phyloP scores from a whole-genome alignment of 2,797 vertebrate genomes.

The Synanceia verrucosa region DNA sequence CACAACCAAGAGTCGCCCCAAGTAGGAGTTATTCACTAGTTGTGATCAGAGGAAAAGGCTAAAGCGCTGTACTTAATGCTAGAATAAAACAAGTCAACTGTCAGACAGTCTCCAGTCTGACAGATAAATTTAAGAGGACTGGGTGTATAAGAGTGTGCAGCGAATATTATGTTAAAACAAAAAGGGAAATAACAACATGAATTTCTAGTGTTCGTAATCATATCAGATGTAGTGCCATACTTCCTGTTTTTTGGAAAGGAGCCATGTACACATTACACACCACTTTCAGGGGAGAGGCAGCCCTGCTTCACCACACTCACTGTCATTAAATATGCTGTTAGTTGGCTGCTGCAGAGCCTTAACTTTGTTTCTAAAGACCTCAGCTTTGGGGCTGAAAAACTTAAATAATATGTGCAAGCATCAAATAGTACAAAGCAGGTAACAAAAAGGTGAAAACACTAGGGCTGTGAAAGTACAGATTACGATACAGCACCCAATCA shows the following conservation, averaged over 20 bases:
- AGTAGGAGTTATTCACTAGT: too few species aligned
- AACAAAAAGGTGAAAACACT: background rate
- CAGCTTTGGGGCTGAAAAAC: background rate
- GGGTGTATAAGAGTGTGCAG: background rate
- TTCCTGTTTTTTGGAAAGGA: background rate
- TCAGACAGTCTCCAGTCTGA: background rate
- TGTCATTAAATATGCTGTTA: background rate
- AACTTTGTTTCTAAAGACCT: background rate
- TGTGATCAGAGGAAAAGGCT: background rate
- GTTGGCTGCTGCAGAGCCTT: background rate
- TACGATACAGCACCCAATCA: too few species aligned
- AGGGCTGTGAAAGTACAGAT: too few species aligned
- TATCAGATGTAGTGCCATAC: background rate
- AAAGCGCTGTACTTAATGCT: background rate
- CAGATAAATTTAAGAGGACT: background rate
- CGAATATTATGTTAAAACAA: background rate
- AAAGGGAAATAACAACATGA: background rate
- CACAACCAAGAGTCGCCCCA: too few species aligned
- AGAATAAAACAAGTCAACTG: background rate
- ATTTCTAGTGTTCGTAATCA: background rate
- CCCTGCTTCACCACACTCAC: background rate
- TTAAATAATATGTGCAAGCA: background rate
- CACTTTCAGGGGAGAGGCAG: background rate
- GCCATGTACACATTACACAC: background rate
- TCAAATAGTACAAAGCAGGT: background rate